These are phyloP conservation scores for Clusia tigrina DNA, from an alignment of 2,888 invertebrate genomes.

Conservation along the genomic window DNA sequence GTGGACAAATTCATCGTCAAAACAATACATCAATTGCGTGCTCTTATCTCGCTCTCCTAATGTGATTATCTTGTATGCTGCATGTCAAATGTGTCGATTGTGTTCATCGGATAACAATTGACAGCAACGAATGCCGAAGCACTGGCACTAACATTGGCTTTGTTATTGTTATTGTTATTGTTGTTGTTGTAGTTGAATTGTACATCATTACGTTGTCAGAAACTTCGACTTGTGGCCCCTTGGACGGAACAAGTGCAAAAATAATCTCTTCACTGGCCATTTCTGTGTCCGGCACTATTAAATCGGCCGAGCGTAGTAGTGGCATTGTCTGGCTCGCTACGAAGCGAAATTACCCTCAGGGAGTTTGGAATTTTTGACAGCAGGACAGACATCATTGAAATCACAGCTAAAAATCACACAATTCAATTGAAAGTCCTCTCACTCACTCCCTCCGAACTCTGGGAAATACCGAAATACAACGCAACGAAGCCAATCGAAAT, in stretches of 20 bases:
- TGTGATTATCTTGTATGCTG: slow-evolving; percentile 62
- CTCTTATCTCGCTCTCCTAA: slow-evolving; percentile 44
- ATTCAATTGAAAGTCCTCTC: slow-evolving; percentile 42
- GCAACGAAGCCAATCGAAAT: slow-evolving; percentile 60
- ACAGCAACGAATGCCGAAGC: slow-evolving; percentile 24
- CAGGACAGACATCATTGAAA: slow-evolving; percentile 25
- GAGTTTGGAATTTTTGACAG: slow-evolving; percentile 1
- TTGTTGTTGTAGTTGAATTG: slow-evolving; percentile 36
- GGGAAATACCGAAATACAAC: slow-evolving; percentile 29
- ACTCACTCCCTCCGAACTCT: slow-evolving; percentile 1
- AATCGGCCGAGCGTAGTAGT: background rate
- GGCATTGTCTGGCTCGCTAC: background rate
- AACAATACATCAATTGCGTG: slow-evolving; percentile 34
- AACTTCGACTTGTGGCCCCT: background rate
- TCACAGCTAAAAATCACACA: slow-evolving; percentile 42
- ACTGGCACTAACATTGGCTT: background rate
- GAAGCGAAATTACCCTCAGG: slow-evolving; percentile 21
- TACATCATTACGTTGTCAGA: slow-evolving; percentile 33
- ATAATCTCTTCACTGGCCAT: slow-evolving; percentile 59
- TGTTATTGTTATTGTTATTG: slow-evolving; percentile 24
- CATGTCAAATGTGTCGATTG: slow-evolving; percentile 55
- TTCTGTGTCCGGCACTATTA: slow-evolving; percentile 31
- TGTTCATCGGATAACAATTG: slow-evolving; percentile 41
- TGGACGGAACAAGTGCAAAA: slow-evolving; percentile 47
- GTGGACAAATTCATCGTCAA: slow-evolving; percentile 39